phyloP scores from a whole-genome alignment of 2,797 vertebrate genomes.

The Parotocinclus haroldoi region DNA sequence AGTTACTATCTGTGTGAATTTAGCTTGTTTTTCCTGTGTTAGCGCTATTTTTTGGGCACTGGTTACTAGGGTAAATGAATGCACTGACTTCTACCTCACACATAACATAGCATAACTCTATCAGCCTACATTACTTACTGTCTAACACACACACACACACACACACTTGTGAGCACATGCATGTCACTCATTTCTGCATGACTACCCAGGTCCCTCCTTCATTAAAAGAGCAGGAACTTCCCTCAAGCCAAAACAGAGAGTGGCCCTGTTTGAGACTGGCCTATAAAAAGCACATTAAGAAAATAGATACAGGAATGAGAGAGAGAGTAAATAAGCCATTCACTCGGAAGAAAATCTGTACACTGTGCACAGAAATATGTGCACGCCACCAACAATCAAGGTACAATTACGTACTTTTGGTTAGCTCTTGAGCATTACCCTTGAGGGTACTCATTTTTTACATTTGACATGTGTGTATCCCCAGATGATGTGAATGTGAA shows the following conservation, averaged over 20 bases:
- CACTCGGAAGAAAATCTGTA: conserved; percentile 16
- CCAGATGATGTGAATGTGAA: no score
- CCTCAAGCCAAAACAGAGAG: conserved; percentile 21
- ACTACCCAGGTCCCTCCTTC: conserved; percentile 4
- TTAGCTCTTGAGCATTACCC: no score
- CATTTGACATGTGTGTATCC: no score
- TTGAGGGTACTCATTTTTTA: no score
- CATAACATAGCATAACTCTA: no score
- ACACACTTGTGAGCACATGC: conserved; percentile 1
- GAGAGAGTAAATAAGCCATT: conserved; percentile 30
- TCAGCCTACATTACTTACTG: no score
- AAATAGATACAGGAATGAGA: conserved; percentile 4
- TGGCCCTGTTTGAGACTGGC: conserved; percentile 1
- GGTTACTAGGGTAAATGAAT: no score
- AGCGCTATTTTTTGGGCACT: no score
- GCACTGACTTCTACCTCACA: no score
- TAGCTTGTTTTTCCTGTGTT: no score
- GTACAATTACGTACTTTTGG: no score
- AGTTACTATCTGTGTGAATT: no score
- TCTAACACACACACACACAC: conserved; percentile 8
- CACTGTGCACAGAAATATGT: conserved; percentile 1
- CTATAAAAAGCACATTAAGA: conserved; percentile 34
- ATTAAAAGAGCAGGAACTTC: conserved; percentile 7
- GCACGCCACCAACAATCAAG: neutral
- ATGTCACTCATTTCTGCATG: conserved; percentile 3